phyloP scores from a whole-genome alignment of 2,797 vertebrate species.

The Semotilus atromaculatus region DNA sequence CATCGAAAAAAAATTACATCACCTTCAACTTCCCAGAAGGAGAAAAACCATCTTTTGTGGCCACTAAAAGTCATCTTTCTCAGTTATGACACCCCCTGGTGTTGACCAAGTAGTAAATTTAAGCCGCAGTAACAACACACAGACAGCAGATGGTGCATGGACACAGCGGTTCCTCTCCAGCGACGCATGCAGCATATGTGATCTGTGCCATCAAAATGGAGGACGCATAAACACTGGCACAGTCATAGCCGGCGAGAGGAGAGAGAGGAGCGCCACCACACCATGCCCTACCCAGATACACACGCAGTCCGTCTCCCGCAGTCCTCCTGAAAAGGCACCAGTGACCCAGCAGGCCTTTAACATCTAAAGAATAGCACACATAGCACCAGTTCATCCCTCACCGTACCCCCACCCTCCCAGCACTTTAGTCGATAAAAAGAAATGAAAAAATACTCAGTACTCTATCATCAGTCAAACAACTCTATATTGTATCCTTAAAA shows the following conservation, averaged over 20 bases:
- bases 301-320: conserved; percentile 21
- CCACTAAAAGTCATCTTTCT: conserved; percentile 4
- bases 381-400: conserved; percentile 60
- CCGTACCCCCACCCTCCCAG: conserved; percentile 52
- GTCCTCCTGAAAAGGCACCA: conserved; percentile 54
- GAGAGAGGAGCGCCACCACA: conserved; percentile 30
- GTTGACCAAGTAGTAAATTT: conserved; percentile 52
- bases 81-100: conserved; percentile 45
- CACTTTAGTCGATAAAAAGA: conserved; percentile 55
- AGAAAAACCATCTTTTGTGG: conserved; percentile 2
- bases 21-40: conserved; percentile 9
- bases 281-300: not conserved
- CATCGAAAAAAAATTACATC: conserved; percentile 18
- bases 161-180: conserved; percentile 31
- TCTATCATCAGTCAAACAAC: conserved; percentile 53
- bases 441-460: conserved; percentile 50
- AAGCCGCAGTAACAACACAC: conserved; percentile 47
- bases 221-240: conserved; percentile 55
- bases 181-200: conserved; percentile 56
- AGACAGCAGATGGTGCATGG: conserved; percentile 50
- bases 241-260: conserved; percentile 27
- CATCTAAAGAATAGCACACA: conserved; percentile 54
- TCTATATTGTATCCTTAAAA: conserved; percentile 58
- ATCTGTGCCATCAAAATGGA: conserved; percentile 67
- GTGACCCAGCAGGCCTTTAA: conserved; percentile 47